Conservation (phyloP, 2,888 invertebrate species). For the Shargacucullia verbasci region DNA sequence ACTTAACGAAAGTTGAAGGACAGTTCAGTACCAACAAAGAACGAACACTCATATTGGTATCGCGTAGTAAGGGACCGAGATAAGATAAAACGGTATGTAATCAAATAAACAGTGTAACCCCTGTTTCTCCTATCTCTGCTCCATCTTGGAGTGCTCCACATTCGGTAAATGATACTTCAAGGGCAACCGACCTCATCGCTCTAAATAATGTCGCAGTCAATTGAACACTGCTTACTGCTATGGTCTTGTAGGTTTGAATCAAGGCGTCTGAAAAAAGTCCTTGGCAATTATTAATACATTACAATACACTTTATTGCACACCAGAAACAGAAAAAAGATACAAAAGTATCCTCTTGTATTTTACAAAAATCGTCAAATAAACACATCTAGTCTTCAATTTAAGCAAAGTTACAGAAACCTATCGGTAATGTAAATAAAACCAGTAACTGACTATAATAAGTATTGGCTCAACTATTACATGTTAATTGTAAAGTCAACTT, state of each 20-base stretch:
- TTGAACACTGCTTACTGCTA: conserved; percentile 30
- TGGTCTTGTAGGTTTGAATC: too few species aligned
- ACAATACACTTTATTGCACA: too few species aligned
- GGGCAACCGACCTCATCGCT: conserved; percentile 50
- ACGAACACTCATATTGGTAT: conserved; percentile 33
- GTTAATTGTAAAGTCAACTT: too few species aligned
- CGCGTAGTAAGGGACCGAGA: conserved; percentile 40
- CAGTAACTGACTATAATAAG: too few species aligned
- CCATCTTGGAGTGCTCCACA: conserved; percentile 56
- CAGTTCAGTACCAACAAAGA: conserved; percentile 55
- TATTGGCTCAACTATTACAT: too few species aligned
- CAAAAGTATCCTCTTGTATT: too few species aligned
- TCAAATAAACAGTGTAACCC: conserved; percentile 47
- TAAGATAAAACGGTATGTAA: conserved; percentile 58
- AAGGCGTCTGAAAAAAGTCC: too few species aligned
- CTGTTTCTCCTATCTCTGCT: conserved; percentile 34
- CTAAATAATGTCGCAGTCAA: conserved; percentile 44
- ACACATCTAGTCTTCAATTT: too few species aligned
- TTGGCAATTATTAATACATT: neutral
- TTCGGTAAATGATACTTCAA: conserved; percentile 62
- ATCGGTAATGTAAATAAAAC: too few species aligned
- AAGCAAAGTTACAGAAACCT: too few species aligned
- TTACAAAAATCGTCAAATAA: too few species aligned
- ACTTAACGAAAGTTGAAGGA: conserved; percentile 63
- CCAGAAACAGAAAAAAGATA: too few species aligned